Percentiles rank a stretch among this genome's conserved stretches.
Conservation (phyloP, 2,888 invertebrate genomes). For the Corbicula japonica region DNA sequence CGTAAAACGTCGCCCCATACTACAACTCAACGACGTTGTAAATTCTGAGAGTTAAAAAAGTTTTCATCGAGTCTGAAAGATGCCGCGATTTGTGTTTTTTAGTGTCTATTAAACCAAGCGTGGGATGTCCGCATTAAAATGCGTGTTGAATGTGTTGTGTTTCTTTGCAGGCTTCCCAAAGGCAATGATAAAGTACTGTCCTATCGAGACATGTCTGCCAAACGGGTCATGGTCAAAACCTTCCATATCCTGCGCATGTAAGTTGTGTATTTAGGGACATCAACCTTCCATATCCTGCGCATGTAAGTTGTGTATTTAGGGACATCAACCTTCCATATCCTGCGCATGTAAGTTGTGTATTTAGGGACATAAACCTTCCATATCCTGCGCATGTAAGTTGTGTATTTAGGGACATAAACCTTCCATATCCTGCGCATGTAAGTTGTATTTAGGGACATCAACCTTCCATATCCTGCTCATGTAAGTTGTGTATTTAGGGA, state of each 20-base stretch:
- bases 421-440: neutral
- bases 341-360: neutral
- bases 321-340: neutral
- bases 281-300: neutral
- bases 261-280: neutral
- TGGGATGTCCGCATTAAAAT: neutral
- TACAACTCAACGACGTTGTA: too few species aligned
- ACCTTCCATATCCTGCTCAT: too few species aligned
- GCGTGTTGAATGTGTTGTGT: neutral
- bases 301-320: neutral
- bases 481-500: too few species aligned
- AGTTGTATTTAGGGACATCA: neutral
- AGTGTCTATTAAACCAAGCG: neutral
- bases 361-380: neutral
- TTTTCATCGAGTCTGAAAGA: neutral
- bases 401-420: neutral
- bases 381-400: neutral
- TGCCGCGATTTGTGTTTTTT: neutral
- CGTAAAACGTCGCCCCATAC: too few species aligned
- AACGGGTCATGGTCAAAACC: slow-evolving; percentile 56
- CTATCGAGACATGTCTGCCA: slow-evolving; percentile 40
- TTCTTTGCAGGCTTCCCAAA: slow-evolving; percentile 29
- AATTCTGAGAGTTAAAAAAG: neutral
- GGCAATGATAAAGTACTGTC: slow-evolving; percentile 55
- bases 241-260: slow-evolving; percentile 55